Conservation (phyloP, 2,888 invertebrate genomes). For the Drosophila testacea region DNA sequence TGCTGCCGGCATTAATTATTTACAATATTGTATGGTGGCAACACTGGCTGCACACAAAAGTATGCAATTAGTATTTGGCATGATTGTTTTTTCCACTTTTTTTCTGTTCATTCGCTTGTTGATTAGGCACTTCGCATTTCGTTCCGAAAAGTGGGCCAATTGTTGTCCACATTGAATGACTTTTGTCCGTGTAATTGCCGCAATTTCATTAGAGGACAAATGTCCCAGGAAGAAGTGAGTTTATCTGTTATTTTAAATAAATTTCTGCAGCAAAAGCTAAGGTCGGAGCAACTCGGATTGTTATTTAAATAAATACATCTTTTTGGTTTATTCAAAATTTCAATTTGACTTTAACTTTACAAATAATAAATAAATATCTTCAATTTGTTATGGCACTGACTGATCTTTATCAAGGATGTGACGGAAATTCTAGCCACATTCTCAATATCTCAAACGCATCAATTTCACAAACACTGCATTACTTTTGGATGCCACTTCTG, state of each 20-base stretch:
- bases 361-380: no score
- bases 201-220: slow-evolving; percentile 9
- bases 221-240: background rate
- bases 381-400: background rate
- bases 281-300: background rate
- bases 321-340: no score
- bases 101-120: slow-evolving; percentile 26
- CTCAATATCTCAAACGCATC: background rate
- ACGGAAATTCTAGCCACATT: background rate
- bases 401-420: no score
- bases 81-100: slow-evolving; percentile 46
- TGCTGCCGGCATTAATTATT: slow-evolving; percentile 72
- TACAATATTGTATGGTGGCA: slow-evolving; percentile 48
- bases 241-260: background rate
- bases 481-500: background rate
- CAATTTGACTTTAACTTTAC: no score
- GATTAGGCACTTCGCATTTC: slow-evolving; percentile 34
- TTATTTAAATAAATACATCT: background rate
- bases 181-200: slow-evolving; percentile 32
- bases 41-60: slow-evolving; percentile 56
- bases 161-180: slow-evolving; percentile 26
- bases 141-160: slow-evolving; percentile 28
- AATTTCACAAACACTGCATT: slow-evolving; percentile 4
- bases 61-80: slow-evolving; percentile 69
- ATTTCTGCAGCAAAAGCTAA: background rate